Evolutionary conservation across 2,113 vertebrate genomes (phyloP), one percentile per base, ranked within the genome.

Genomic region (Bos javanicus): DNA sequence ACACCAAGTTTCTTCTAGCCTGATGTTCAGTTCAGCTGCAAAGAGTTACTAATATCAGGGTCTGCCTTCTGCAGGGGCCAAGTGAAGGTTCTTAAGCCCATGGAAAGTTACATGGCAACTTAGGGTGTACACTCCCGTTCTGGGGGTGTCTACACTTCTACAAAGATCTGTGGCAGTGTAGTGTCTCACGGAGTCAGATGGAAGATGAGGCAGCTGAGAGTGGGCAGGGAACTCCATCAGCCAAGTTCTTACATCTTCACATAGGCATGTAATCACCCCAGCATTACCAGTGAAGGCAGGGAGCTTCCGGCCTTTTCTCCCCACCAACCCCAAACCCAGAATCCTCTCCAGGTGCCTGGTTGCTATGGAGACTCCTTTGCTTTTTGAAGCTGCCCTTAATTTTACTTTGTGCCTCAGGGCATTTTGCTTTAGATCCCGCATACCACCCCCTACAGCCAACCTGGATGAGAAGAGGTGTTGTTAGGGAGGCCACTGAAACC

Each of bases 221-320:
- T 16, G n/a, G 7, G 39, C 36, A 36, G 56, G 56, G 90, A 59
- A 81, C 15, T 48, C 52, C 7, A 26, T 5, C 52, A 81, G 30
- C 67, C 64, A 48, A 82, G 60, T 82, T 84, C 59, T 86, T 13
- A 46, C 6, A 23, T 50, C n/a, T 90, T 39, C 25, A 52, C 6
- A 25, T 43, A 67, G 50, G 14, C 2, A 9, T 0, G 15, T 3
- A 30, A 0, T 80, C 25, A 25, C n/a, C 48, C 25, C n/a, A 30
- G 71, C 3, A 50, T 39, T n/a, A n/a, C 50, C 25, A 62, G 14
- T 33, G n/a, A 46, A 59, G 46, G 17, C 19, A 25, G 46, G 26
- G 25, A 17, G 26, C 28, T 25, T 87, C 17, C 52, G 46, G 33
- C 46, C 52, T 39, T 76, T 82, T 28, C 11, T n/a, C 17, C 19